Base-by-base conservation (phyloP, 2,888 invertebrate species). In the Papilio gigon region DNA sequence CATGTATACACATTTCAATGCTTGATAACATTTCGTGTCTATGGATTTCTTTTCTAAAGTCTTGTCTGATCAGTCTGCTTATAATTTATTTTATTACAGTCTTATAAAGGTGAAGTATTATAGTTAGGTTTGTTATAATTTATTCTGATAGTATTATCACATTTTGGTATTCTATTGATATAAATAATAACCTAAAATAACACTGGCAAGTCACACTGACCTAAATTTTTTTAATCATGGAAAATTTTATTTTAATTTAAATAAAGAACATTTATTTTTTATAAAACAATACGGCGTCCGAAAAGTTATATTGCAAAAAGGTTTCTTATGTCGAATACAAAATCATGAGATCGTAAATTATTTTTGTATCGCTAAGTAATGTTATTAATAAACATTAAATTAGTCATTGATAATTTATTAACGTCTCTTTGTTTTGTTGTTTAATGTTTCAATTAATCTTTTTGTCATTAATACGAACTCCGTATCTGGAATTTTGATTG, bases 401-500 rank as follows among this genome's bases (percentile, higher is more conserved):
- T 40, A 40, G 25, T 60, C 60, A 60, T 40, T 40, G 22, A 47
- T 33, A 63, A 64, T 30, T 40, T 17, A 27, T 40, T 60, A 14
- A 8, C 1, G n/a, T 40, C 3, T 60, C 37, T 60, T 60, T 60
- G 60, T 37, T 60, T 40, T 60, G 58, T 35, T 58, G 22, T 25
- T 60, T 37, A 60, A 60, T 37, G 37, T 40, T 8, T 60, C 14
- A 53, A 62, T 60, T 40, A 60, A 40, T 60, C 22, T 60, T 35
- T 12, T 35, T 60, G 60, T 40, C 25, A 37, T 37, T 37, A 60
- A 60, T 40, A 40, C 40, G 14, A 40, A 25, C 22, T 40, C 60
- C 60, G 22, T 60, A 60, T 60, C 60, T 35, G 60, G 25, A 37
- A 6, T 59, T 60, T 60, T 22, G 60, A 60, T 60, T 60, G 22